These are phyloP conservation scores for Chaetophractus vellerosus DNA, from an alignment of 2,797 vertebrate species.

Conservation along the genomic window DNA sequence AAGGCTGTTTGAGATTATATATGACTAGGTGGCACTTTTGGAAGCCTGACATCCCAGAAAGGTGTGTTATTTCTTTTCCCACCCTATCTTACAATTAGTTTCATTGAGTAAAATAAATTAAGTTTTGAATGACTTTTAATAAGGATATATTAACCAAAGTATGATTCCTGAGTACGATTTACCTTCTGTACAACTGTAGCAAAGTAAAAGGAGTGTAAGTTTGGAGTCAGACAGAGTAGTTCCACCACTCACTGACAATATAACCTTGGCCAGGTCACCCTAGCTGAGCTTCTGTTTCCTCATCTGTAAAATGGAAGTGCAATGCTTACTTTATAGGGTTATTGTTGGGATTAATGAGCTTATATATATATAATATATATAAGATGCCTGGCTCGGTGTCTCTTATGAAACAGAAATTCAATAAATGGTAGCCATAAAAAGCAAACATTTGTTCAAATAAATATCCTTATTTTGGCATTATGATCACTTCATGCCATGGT, in stretches of 20 bases:
- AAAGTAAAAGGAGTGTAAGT: conserved; percentile 4
- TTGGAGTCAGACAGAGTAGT: background rate
- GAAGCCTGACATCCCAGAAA: conserved; percentile 33
- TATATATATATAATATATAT: background rate
- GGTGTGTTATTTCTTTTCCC: background rate
- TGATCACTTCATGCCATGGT: background rate
- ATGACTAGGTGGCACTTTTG: background rate
- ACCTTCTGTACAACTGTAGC: background rate
- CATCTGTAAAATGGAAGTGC: conserved; percentile 21
- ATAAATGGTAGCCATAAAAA: conserved; percentile 32
- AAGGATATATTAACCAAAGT: background rate
- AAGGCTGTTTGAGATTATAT: background rate
- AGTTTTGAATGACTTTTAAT: conserved; percentile 8
- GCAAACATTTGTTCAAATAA: conserved; percentile 38
- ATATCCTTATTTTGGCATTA: conserved; percentile 1
- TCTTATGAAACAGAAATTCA: background rate
- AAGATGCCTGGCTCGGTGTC: background rate
- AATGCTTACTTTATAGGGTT: background rate
- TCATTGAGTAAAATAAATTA: background rate
- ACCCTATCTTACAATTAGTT: background rate
- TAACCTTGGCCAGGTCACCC: conserved; percentile 1
- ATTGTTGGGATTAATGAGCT: conserved; percentile 1
- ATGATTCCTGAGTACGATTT: background rate
- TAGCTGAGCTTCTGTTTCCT: conserved; percentile 10
- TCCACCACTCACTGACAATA: background rate